Base-by-base conservation (phyloP, 1,140 invertebrate genomes). In the Drosophila ananassae region DNA sequence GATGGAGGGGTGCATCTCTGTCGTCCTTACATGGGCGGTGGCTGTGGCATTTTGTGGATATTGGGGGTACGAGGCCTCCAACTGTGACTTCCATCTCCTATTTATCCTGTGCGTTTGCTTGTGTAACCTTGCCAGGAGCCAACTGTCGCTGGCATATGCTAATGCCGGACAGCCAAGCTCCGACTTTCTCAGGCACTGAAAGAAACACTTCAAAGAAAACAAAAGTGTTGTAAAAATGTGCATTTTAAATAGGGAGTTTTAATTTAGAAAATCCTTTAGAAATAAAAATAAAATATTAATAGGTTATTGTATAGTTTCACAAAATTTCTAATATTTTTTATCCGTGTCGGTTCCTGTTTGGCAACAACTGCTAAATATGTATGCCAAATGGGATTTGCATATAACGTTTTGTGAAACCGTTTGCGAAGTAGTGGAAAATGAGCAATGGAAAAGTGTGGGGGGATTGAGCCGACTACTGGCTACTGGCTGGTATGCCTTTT, bases 321-420 rank as follows among this genome's bases (percentile, higher is more conserved):
- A 10, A 1, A 28, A 28, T 28, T 28, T 7, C 25, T 28, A 28
- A 13, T 41, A 1, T n/a, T 47, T 57, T 52, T 0, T 3, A 21
- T 0, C 28, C 74, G 72, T 75, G 72, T 48, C 10, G 13, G 13
- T 46, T 47, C 58, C 63, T 71, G 53, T 63, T 72, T 73, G 66
- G 60, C 77, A 85, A 85, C 81, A 73, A 74, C 77, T 75, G 69
- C 82, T 68, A 89, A 82, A 87, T 79, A 87, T 87, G 74, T 87
- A 89, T 89, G 79, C 75, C 83, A 87, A 82, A 87, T 87, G 83
- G 72, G 83, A 89, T 89, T 87, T 87, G 76, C 82, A 87, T 87
- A 87, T 82, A 87, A 89, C 83, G 78, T 73, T 75, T 58, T 76
- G 60, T 69, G 73, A 68, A 68, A 76, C 67, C 57, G 55, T 46